A percentile compares a stretch with the other conserved stretches of the same genome.
phyloP scores from a whole-genome alignment of 2,797 vertebrate species.

The Spatula versicolor region DNA sequence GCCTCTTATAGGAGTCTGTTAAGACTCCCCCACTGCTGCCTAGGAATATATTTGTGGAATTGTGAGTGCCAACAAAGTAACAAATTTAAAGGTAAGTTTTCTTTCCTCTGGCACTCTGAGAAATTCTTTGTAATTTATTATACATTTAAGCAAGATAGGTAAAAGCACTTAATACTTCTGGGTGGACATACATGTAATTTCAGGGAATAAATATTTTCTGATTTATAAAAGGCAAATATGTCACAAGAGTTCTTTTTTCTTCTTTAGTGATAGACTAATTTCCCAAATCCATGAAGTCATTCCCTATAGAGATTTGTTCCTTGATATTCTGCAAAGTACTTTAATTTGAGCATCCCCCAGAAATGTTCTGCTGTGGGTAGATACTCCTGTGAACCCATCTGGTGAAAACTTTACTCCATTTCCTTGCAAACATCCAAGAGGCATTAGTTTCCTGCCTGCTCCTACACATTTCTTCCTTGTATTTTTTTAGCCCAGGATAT shows the following conservation, averaged over 20 bases:
- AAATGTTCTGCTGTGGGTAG: not conserved
- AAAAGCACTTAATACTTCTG: not conserved
- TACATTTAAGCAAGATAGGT: not conserved
- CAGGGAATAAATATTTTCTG: not conserved
- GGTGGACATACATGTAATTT: not conserved
- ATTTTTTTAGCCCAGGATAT: not conserved
- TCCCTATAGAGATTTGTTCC: not conserved
- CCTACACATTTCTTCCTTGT: not conserved
- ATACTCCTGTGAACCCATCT: not conserved
- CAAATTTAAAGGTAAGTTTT: not conserved
- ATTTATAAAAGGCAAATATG: not conserved
- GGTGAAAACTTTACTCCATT: not conserved
- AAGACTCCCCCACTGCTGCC: slow-evolving; percentile 11
- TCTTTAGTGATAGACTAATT: not conserved
- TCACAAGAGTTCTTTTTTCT: not conserved
- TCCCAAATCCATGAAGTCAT: not conserved
- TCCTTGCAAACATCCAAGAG: not conserved
- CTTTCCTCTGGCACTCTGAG: not conserved
- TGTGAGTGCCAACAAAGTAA: slow-evolving; percentile 14
- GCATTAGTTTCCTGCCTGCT: not conserved
- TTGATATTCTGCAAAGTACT: not conserved
- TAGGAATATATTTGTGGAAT: not conserved
- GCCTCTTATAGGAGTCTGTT: slow-evolving; percentile 41
- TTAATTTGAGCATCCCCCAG: not conserved
- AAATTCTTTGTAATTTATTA: not conserved